A percentile compares a stretch with the other conserved stretches of the same genome.
Conservation (phyloP, 2,888 invertebrate genomes). For the Bruchidius siliquastri region DNA sequence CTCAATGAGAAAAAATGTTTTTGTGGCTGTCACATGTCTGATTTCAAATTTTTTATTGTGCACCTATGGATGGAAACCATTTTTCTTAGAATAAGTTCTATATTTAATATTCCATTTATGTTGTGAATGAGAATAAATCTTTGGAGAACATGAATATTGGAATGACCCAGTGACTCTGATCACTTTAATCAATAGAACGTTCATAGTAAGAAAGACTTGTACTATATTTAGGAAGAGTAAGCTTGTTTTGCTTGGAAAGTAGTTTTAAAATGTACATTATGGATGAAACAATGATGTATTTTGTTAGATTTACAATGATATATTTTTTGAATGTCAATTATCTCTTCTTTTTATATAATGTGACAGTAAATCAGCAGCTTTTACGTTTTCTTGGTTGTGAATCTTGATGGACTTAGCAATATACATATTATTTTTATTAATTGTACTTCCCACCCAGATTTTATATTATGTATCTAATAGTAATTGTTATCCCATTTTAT, state of each 20-base stretch:
- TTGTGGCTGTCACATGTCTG: background rate
- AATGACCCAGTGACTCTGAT: background rate
- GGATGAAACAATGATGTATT: background rate
- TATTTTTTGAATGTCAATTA: background rate
- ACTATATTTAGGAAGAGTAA: background rate
- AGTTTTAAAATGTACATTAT: background rate
- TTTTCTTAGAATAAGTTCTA: background rate
- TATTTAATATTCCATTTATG: background rate
- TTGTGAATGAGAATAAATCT: background rate
- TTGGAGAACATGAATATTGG: background rate
- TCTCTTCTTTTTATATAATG: background rate
- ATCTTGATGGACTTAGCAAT: background rate
- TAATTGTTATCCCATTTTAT: slow-evolving; percentile 15
- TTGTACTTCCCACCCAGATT: background rate
- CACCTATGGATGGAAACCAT: background rate
- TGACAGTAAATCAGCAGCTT: background rate
- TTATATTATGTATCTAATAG: background rate
- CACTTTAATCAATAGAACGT: background rate
- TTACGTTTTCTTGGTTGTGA: background rate
- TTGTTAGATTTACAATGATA: background rate
- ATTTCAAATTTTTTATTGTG: background rate
- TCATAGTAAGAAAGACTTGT: background rate
- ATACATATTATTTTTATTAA: background rate
- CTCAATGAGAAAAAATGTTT: too few relatives aligned
- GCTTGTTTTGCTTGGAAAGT: background rate